phyloP scores from a whole-genome alignment of 2,113 vertebrate species.

The Trogon melanurus region DNA sequence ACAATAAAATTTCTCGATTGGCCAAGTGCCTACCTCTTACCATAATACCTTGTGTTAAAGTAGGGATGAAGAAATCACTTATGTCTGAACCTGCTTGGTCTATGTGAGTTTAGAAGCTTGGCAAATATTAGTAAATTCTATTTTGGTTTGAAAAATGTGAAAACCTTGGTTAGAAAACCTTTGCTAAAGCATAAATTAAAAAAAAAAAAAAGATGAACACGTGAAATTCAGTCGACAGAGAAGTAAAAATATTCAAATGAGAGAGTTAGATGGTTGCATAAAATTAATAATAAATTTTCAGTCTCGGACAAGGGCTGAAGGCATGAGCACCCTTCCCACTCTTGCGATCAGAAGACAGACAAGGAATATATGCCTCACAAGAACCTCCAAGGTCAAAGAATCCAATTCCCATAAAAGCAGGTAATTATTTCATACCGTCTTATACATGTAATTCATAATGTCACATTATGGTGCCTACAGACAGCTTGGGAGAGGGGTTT shows the following conservation, averaged over 20 bases:
- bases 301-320: background rate
- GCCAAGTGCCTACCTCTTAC: background rate
- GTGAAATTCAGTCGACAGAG: background rate
- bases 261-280: background rate
- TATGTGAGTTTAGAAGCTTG: background rate
- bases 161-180: background rate
- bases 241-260: background rate
- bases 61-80: background rate
- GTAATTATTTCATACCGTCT: conserved; percentile 23
- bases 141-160: background rate
- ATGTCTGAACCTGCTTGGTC: background rate
- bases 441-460: background rate
- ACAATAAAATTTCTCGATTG: background rate
- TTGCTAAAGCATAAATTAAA: background rate
- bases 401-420: conserved; percentile 10
- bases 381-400: conserved; percentile 5
- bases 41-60: background rate
- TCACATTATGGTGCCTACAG: background rate
- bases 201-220: background rate
- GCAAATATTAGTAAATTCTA: background rate
- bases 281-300: background rate
- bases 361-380: background rate
- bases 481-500: background rate
- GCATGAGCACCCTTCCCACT: background rate
- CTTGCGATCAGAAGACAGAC: background rate